Base-by-base conservation (phyloP, 2,113 vertebrate genomes). In the Oxyura jamaicensis region DNA sequence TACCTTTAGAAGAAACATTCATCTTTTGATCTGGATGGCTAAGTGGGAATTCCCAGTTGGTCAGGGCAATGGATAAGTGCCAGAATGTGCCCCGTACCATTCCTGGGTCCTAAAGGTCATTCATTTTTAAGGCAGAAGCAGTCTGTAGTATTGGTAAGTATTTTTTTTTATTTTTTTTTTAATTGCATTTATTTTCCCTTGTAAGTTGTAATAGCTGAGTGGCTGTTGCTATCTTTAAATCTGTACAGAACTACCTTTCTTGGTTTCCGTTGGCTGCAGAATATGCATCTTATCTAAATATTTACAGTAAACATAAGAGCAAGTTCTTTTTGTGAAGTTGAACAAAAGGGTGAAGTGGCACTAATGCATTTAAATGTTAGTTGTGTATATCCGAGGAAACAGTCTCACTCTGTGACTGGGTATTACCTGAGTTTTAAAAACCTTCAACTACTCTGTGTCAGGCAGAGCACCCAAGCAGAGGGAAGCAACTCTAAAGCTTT, bases 401-500 rank as follows among this genome's bases (percentile, higher is more conserved):
- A 25, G 52, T 46, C 58, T 91, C 31, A 23, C 33, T 86, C 56
- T 89, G 66, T 95, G 95, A 85, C 28, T 85, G 82, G n/a, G 59
- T 83, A 76, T 95, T 88, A 78, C 15, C 60, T 63, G 77, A 82
- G 41, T 63, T 52, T 88, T 66, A 35, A 94, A 84, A 83, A 7
- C 68, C 7, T 28, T 9, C 18, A 83, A 21, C 41, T 75, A 33
- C 44, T 87, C 72, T 91, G 66, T 90, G 90, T 94, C 59, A 53
- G 73, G n/a, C 42, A 85, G 28, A 81, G 63, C 75, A 73, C 36
- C 48, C 21, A 69, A 74, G 36, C 42, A 73, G 39, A 50, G 59
- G 33, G 83, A 93, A 85, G 76, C 63, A 79, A 26, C 55, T 96
- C 90, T 85, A 52, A 90, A 91, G 66, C 59, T 92, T 83, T 86